Percentiles rank a stretch among this genome's conserved stretches.
These are phyloP conservation scores for Pangasius sanitwongsei DNA, from an alignment of 2,797 vertebrate species.

Conservation along the genomic window DNA sequence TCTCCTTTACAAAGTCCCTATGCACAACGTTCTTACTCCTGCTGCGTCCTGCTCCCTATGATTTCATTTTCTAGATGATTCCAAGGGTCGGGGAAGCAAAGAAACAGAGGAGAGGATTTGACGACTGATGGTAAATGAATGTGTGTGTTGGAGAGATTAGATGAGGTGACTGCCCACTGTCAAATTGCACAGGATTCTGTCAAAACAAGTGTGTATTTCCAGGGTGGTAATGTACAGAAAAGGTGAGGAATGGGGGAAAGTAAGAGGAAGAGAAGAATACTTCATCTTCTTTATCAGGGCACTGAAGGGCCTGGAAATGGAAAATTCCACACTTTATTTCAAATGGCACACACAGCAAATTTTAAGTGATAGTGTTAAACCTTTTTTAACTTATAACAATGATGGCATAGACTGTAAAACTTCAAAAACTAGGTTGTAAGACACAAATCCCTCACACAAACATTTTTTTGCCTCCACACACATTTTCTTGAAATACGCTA, in stretches of 20 bases:
- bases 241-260: constrained; percentile 63
- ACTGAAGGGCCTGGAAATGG: neutral
- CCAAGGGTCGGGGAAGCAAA: constrained; percentile 68
- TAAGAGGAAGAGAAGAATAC: neutral
- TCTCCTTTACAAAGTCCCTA: constrained; percentile 27
- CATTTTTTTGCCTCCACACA: neutral
- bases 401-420: neutral
- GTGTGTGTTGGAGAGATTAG: constrained; percentile 77
- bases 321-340: neutral
- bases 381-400: neutral
- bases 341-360: neutral
- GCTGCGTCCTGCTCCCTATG: neutral
- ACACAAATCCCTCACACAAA: neutral
- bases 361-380: neutral
- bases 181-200: constrained; percentile 71
- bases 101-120: constrained; percentile 67
- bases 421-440: neutral
- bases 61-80: constrained; percentile 72
- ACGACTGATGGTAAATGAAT: constrained; percentile 81
- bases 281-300: neutral
- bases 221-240: constrained; percentile 64
- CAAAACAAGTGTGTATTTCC: constrained; percentile 70
- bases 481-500: neutral
- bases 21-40: neutral
- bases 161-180: constrained; percentile 72